Conservation (phyloP, 2,888 invertebrate genomes). For the Podotricha telesiphe region DNA sequence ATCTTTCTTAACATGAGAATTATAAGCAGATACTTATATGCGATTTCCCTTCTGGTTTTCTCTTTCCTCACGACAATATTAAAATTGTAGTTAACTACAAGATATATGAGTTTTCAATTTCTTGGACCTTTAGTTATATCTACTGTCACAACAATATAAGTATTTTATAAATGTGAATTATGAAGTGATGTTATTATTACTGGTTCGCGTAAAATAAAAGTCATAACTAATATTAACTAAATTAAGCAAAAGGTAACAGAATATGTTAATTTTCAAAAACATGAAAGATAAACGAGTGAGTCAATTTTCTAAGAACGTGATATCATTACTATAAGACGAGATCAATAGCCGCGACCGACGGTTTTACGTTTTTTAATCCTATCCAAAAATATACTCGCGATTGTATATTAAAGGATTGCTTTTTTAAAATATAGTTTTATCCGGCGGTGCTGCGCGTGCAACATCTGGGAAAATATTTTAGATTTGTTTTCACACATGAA, state of each 20-base stretch:
- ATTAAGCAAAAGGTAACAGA: no score
- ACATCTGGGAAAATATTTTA: background rate
- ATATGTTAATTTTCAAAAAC: no score
- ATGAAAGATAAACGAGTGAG: background rate
- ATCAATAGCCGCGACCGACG: constrained; percentile 31
- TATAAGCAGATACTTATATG: constrained; percentile 5
- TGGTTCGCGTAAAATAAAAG: no score
- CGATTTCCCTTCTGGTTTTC: constrained; percentile 8
- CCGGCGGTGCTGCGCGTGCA: no score
- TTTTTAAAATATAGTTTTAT: background rate
- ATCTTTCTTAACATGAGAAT: background rate
- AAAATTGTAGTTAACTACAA: constrained; percentile 4
- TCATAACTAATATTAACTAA: no score
- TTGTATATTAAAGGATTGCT: background rate
- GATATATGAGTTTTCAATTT: background rate
- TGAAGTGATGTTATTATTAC: no score
- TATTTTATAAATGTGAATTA: background rate
- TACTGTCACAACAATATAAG: background rate
- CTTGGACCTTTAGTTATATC: background rate
- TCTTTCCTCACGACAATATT: background rate
- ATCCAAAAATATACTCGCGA: constrained; percentile 5
- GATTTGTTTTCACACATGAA: background rate
- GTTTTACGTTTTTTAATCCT: background rate
- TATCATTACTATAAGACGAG: constrained; percentile 28
- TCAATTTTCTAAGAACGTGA: constrained; percentile 30